Evolutionary conservation across 2,888 invertebrate genomes (phyloP).

Genomic region (Zaprionus bogoriensis): DNA sequence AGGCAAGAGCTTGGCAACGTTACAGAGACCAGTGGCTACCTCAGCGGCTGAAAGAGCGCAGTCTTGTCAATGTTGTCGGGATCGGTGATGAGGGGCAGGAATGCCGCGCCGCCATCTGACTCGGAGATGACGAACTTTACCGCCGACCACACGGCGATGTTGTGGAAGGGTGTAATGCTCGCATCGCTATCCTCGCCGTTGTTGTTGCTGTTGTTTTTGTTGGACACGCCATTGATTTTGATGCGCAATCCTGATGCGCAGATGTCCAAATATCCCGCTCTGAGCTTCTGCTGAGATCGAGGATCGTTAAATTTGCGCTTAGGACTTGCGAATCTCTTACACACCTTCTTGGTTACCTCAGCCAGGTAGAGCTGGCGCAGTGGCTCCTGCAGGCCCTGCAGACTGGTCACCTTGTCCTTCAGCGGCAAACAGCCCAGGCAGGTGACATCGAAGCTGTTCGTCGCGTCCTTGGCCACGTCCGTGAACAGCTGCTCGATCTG

Average conservation of each 20-base stretch:
- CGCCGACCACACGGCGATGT: constrained; percentile 96
- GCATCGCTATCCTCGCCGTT: constrained; percentile 56
- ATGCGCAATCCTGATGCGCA: constrained; percentile 87
- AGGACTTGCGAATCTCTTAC: too few relatives aligned
- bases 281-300: constrained; percentile 67
- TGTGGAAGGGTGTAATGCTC: constrained; percentile 91
- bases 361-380: constrained; percentile 88
- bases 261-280: constrained; percentile 81
- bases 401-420: constrained; percentile 90
- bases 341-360: constrained; percentile 80
- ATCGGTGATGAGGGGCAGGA: constrained; percentile 92
- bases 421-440: constrained; percentile 92
- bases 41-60: constrained; percentile 85
- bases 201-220: constrained; percentile 46
- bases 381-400: constrained; percentile 92
- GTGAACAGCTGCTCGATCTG: constrained; percentile 93
- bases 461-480: constrained; percentile 87
- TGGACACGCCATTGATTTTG: constrained; percentile 81
- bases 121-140: constrained; percentile 91
- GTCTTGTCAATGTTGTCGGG: constrained; percentile 90
- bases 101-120: constrained; percentile 87
- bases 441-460: constrained; percentile 88
- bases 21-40: constrained; percentile 55
- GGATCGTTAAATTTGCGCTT: too few relatives aligned
- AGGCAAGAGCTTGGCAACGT: background rate